Evolutionary conservation across 2,113 vertebrate genomes (phyloP), one percentile per base, ranked within the genome.

Genomic region (Thermophis baileyi): DNA sequence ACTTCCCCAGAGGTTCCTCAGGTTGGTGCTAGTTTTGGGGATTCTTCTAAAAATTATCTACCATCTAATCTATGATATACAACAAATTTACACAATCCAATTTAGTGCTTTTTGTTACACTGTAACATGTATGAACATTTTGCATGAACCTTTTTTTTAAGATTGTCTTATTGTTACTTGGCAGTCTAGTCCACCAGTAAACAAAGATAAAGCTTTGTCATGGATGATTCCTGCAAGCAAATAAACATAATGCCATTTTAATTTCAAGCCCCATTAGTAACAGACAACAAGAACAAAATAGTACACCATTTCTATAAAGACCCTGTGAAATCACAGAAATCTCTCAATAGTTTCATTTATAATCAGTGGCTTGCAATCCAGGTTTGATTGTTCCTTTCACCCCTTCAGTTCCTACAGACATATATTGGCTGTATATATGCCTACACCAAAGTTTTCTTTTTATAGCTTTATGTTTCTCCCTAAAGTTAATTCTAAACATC

Each of bases 201-300:
- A 1, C 1, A 1, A 51, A 89, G 24, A 90, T 60, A 55, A 95
- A n/a, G 47, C 95, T 88, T 53, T 53, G 51, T 94, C 93, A 63
- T 87, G 1, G 50, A 93, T 22, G 60, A 4, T 94, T 89, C 63
- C 86, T 40, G 85, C 92, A 54, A 89, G 89, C 51, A 93, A 94
- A 94, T 91, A 94, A 95, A 93, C 51, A 93, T 89, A 94, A 94
- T 94, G 6, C 16, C 7, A 12, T 95, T 96, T 95, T 94, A 93
- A 94, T 96, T 97, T 96, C 93, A 96, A 95, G 60, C 27, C 14
- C n/a, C 35, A 85, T 93, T 95, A 89, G 89, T 93, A 93, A 86
- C 25, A 49, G 91, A 94, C 94, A 96, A 63, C 53, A 92, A 49
- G 24, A 86, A 85, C 89, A 90, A 93, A 92, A 44, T 96, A 90